Evolutionary conservation across 2,113 vertebrate species (phyloP).

Genomic region (Scopus umbretta): DNA sequence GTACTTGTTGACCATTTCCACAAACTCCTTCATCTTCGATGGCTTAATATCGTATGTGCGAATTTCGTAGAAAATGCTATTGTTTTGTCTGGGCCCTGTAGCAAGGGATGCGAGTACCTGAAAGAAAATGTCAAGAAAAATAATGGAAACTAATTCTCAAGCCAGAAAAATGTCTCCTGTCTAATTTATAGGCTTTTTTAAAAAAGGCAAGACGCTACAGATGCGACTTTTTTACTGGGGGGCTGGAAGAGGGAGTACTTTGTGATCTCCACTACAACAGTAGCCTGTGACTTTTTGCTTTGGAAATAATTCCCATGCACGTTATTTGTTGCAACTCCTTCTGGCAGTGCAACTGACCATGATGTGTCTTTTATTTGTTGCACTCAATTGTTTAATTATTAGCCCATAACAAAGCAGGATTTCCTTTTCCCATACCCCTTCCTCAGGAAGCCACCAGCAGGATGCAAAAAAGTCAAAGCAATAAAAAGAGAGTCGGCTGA

Average conservation of each 20-base stretch:
- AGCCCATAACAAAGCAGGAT: not conserved
- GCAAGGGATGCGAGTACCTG: constrained; percentile 64
- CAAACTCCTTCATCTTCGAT: constrained; percentile 79
- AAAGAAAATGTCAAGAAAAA: not conserved
- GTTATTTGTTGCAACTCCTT: not conserved
- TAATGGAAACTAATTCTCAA: not conserved
- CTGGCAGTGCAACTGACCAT: not conserved
- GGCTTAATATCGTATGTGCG: constrained; percentile 85
- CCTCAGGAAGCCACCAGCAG: not conserved
- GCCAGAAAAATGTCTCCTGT: not conserved
- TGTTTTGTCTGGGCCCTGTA: constrained; percentile 75
- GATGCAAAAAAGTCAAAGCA: not conserved
- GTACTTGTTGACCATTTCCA: constrained; percentile 78
- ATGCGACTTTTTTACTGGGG: not conserved
- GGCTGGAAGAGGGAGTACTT: not conserved
- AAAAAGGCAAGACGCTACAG: not conserved
- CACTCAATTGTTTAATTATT: not conserved
- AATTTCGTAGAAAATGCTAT: constrained; percentile 85
- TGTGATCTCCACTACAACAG: not conserved
- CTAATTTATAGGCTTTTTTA: not conserved
- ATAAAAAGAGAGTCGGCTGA: not conserved
- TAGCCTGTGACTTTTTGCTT: not conserved
- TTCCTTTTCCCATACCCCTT: not conserved
- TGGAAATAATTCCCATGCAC: not conserved
- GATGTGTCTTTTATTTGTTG: not conserved